Base-by-base conservation (phyloP, 2,113 vertebrate species). In the Takifugu bimaculatus region DNA sequence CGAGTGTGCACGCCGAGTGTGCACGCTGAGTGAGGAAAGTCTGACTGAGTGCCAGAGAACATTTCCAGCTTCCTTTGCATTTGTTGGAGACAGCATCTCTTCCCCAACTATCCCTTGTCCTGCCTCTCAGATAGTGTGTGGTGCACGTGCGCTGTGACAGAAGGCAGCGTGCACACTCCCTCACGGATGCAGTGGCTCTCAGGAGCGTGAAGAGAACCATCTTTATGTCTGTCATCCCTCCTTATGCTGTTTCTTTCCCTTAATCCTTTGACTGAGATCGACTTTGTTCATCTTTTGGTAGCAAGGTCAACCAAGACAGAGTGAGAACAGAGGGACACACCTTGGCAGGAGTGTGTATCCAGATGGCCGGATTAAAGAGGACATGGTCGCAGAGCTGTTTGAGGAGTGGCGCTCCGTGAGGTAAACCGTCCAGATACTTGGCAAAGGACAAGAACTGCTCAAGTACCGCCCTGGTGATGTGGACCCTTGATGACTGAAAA, bases 301-400 rank as follows among this genome's bases (percentile, higher is more conserved):
- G 50, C 75, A 74, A 72, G 77, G 73, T 75, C 62, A 14, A 74
- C 43, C 26, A 47, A 68, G 54, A 72, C 60, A 69, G 28, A 35
- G 26, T 7, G 55, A 65, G 15, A 13, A 52, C 62, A 63, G 14
- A 75, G 26, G 57, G 55, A 63, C 43, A 69, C 87, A 98, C 97
- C 94, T 99, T 99, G 82, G 97, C 96, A 67, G 97, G 96, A 1
- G 96, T 99, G 79, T 99, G 96, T 88, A 99, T 99, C 97, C 97
- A 99, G 89, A 99, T 98, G 84, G 96, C 96, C 20, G 97, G 94
- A 68, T 99, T 99, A 89, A 99, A 99, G 74, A 99, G 91, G 76
- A 99, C 94, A 57, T 99, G 97, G 88, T 99, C 97, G 81, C 97
- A 99, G 77, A 99, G 94, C 79, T 99, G 97, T 79, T 99, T 99